phyloP scores from a whole-genome alignment of 2,113 vertebrate species.

The Neopipo cinnamomea region DNA sequence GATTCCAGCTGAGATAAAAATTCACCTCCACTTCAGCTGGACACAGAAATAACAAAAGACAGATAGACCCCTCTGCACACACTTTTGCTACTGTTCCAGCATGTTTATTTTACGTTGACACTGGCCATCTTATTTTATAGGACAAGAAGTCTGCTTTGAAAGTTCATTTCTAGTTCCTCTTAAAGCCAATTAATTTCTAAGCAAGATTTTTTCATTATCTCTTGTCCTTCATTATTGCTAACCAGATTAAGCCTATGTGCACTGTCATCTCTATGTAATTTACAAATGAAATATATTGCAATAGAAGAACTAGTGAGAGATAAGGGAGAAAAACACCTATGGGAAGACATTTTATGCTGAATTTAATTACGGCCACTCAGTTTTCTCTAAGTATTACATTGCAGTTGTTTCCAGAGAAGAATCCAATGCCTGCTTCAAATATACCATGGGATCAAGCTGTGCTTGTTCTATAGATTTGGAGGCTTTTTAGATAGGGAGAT shows the following conservation, averaged over 20 bases:
- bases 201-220: not conserved
- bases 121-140: not conserved
- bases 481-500: not conserved
- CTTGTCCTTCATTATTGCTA: not conserved
- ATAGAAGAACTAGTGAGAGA: not conserved
- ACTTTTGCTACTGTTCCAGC: not conserved
- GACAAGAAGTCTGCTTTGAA: not conserved
- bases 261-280: not conserved
- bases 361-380: not conserved
- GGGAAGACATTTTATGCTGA: not conserved
- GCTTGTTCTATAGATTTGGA: not conserved
- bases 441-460: not conserved
- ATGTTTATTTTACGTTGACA: not conserved
- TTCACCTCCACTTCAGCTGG: not conserved
- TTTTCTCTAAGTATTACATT: not conserved
- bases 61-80: not conserved
- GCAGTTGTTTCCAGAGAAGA: not conserved
- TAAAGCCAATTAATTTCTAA: not conserved
- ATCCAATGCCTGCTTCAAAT: not conserved
- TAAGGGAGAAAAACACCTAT: not conserved
- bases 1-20: not conserved
- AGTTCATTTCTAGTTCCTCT: not conserved
- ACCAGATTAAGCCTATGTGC: not conserved
- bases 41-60: not conserved
- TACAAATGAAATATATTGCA: not conserved